Evolutionary conservation across 2,113 vertebrate genomes (phyloP), one percentile per base, ranked within the genome.

Genomic region (Chroicocephalus ridibundus): DNA sequence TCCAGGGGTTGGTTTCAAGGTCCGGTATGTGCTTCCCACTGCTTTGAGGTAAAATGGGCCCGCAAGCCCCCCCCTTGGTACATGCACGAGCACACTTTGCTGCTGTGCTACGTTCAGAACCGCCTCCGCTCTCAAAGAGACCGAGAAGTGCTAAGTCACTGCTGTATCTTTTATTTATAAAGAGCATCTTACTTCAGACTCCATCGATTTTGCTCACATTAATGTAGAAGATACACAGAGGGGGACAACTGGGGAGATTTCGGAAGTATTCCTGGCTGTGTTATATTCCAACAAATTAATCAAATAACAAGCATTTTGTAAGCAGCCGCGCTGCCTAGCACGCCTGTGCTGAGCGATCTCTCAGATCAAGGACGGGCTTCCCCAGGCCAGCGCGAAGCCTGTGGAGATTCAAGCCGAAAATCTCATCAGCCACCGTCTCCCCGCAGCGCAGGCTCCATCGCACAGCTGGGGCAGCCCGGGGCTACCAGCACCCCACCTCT

Each of bases 161-260:
- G 24, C 74, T 1, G 5, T 44, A 15, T 51, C 77, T 79, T 68
- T 26, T 65, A 57, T 61, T 69, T 77, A 34, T 54, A 42, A 66
- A 55, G 49, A 72, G 49, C 36, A 34, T 61, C 81, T 64, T 32
- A 14, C 82, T 64, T 54, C 5, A 10, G 44, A 47, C 31, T 57
- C 64, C 77, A 82, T 54, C 0, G 2, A 38, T 89, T 95, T 81
- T 76, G 32, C 55, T 75, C 83, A 34, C 42, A 6, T 78, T 51
- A 64, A 52, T 47, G 72, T n/a, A 75, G 81, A 83, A 71, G 47
- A 88, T 51, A 38, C 62, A 38, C 62, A 71, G 72, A 80, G 44
- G 44, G 82, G 77, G 82, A 74, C 55, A 88, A 47, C 46, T 38
- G 77, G 77, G 71, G 52, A 84, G 77, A 70, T 40, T 94, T 82